Base-by-base conservation (phyloP, 2,113 vertebrate species). In the Hyperoodon ampullatus region DNA sequence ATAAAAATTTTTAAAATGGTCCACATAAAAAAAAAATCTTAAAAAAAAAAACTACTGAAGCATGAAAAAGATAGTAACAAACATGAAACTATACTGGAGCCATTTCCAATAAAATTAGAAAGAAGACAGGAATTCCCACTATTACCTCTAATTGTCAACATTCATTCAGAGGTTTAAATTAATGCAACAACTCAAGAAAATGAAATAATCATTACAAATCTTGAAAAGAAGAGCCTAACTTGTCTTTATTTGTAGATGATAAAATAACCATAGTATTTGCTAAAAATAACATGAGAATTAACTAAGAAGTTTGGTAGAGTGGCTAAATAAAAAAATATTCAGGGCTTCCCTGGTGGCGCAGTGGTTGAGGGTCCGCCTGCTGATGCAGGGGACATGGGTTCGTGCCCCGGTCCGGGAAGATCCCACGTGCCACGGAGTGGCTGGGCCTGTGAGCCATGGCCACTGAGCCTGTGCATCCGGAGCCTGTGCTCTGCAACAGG, bases 271-370 rank as follows among this genome's bases (percentile, higher is more conserved):
- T 72, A 90, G 14, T 8, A 2, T 78, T 92, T 87, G 33, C 71
- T 88, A 75, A 93, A 92, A 94, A 24, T 81, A 92, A 74, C 35
- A 94, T 30, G 71, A 72, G 35, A 93, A 65, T 71, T 95, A 71
- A 89, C 3, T 66, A 28, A 82, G 68, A 93, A 26, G 12, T 21
- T 75, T 86, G 35, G 24, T 53, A 63, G n/a, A 23, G 18, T 55
- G n/a, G 30, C 6, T 72, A 78, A 91, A 83, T 50, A 44, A 68
- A 86, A 93, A 75, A 21, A 71, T 24, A 61, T 26, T 86, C 26
- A 58, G 47, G 47, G 47, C 47, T 47, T 47, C 47, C 11, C 47
- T 47, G 47, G 11, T 13, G 47, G 47, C 11, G 12, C 47, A 47
- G 44, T 47, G 44, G 44, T 47, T 47, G 44, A 47, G 10, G 11